phyloP scores from a whole-genome alignment of 2,888 invertebrate species.

The Mamestra brassicae region DNA sequence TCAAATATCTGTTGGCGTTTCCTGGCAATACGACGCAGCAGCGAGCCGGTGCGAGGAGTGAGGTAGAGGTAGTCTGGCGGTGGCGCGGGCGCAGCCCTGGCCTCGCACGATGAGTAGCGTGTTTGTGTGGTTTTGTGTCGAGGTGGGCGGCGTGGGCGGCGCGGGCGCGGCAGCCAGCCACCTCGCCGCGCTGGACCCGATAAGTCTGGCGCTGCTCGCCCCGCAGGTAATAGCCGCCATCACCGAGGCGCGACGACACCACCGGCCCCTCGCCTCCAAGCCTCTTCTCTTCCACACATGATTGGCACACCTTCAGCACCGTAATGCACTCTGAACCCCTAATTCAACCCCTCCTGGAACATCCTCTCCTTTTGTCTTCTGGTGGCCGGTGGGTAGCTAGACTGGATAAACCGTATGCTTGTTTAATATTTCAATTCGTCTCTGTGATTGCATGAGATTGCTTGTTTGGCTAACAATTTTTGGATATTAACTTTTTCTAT shows the following conservation, averaged over 20 bases:
- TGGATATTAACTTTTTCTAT: conserved; percentile 39
- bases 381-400: conserved; percentile 87
- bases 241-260: conserved; percentile 75
- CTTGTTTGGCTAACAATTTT: conserved; percentile 81
- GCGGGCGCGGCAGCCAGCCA: conserved; percentile 90
- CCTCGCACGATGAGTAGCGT: conserved; percentile 90
- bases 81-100: conserved; percentile 71
- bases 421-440: conserved; percentile 78
- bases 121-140: conserved; percentile 91
- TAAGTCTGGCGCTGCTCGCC: conserved; percentile 90
- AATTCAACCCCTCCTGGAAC: conserved; percentile 62
- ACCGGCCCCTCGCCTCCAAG: conserved; percentile 70
- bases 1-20: conserved; percentile 1
- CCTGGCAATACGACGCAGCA: conserved; percentile 44
- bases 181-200: conserved; percentile 91
- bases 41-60: conserved; percentile 75
- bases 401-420: conserved; percentile 85
- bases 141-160: conserved; percentile 91
- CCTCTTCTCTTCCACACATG: conserved; percentile 48
- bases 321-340: conserved; percentile 51
- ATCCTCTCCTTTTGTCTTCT: conserved; percentile 72
- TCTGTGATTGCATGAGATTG: conserved; percentile 81
- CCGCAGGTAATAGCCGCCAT: conserved; percentile 86
- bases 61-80: conserved; percentile 74
- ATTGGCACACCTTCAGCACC: conserved; percentile 60